phyloP scores from a whole-genome alignment of 2,888 invertebrate genomes.

The Ornithoptera priamus region DNA sequence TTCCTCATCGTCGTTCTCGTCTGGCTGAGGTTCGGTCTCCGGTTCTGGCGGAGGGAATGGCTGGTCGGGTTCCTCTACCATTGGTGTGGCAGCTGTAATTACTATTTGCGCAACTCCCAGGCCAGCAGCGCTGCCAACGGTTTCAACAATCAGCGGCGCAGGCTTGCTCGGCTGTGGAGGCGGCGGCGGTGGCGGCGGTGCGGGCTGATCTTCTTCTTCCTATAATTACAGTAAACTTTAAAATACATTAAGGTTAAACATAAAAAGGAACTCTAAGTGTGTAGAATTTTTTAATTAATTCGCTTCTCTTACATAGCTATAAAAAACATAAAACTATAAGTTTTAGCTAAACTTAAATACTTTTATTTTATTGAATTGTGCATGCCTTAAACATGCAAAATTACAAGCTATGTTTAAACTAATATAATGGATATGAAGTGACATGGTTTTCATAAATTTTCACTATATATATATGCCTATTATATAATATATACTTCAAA shows the following conservation, averaged over 20 bases:
- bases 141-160: constrained; percentile 60
- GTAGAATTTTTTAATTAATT: not conserved
- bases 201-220: constrained; percentile 42
- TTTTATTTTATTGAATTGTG: constrained; percentile 1
- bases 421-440: constrained; percentile 18
- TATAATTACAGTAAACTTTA: constrained; percentile 27
- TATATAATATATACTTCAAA: not conserved
- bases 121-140: constrained; percentile 80
- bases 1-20: constrained; percentile 69
- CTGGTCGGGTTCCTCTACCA: constrained; percentile 91
- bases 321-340: not conserved
- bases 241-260: not conserved
- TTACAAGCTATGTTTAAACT: constrained; percentile 18
- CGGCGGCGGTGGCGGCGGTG: constrained; percentile 36
- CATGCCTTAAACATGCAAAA: constrained; percentile 28
- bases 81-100: constrained; percentile 96
- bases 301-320: not conserved
- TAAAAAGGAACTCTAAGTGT: not conserved
- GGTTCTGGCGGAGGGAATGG: constrained; percentile 84
- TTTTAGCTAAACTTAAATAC: not conserved
- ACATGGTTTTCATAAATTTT: constrained; percentile 8
- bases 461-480: not conserved
- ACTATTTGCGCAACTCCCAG: constrained; percentile 94
- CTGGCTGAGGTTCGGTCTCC: constrained; percentile 41
- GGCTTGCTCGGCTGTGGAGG: constrained; percentile 47